phyloP scores from a whole-genome alignment of 2,113 vertebrate species.

The Phrynosoma platyrhinos region DNA sequence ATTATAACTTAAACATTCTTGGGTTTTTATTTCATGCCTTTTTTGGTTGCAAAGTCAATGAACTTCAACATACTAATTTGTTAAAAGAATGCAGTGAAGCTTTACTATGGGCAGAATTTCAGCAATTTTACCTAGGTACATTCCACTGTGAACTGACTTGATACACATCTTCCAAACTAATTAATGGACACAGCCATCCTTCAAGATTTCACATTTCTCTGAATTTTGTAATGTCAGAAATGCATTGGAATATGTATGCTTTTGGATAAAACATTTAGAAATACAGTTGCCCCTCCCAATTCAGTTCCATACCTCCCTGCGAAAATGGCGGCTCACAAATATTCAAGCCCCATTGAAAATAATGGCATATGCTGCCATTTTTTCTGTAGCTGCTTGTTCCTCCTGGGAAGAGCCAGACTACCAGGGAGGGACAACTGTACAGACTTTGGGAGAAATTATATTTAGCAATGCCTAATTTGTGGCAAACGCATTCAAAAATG shows the following conservation, averaged over 20 bases:
- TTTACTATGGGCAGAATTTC: background rate
- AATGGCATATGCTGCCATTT: no score
- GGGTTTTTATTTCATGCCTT: background rate
- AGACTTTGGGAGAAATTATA: no score
- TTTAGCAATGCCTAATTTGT: no score
- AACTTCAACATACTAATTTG: background rate
- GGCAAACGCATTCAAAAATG: no score
- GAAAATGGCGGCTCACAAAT: no score
- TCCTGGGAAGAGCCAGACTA: no score
- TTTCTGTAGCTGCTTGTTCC: no score
- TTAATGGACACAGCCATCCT: background rate
- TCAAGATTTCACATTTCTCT: background rate
- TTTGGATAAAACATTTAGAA: background rate
- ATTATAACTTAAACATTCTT: constrained; percentile 20
- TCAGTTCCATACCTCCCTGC: no score
- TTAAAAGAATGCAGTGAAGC: constrained; percentile 7
- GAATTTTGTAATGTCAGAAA: background rate
- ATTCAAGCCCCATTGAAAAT: no score
- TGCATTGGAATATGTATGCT: background rate
- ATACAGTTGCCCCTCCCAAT: no score
- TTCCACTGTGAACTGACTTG: background rate
- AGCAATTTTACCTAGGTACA: background rate
- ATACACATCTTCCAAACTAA: background rate
- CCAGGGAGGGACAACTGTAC: no score
- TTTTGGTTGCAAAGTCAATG: background rate